Conservation (phyloP, 2,888 invertebrate species). For the Onthophagus sagittarius region DNA sequence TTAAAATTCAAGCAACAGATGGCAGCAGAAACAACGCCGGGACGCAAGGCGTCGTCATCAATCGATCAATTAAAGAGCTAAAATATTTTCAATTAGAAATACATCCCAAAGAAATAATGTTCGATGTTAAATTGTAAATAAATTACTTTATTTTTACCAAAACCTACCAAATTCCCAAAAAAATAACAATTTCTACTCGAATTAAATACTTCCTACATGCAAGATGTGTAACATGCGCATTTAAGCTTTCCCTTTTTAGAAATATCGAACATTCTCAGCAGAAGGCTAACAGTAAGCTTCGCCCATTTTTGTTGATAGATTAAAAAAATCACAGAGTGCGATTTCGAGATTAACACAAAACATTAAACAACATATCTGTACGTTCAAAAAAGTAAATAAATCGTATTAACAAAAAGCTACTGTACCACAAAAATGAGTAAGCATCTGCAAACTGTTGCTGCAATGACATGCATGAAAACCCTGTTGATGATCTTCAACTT, state of each 20-base stretch:
- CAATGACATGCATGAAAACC: slow-evolving; percentile 74
- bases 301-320: not conserved
- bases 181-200: not conserved
- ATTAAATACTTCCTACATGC: not conserved
- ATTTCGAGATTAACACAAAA: not conserved
- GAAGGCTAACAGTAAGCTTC: not conserved
- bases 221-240: not conserved
- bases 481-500: slow-evolving; percentile 77
- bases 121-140: too few relatives aligned
- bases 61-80: not conserved
- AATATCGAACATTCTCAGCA: not conserved
- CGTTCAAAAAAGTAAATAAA: too few relatives aligned
- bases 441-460: slow-evolving; percentile 67
- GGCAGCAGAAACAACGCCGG: not conserved
- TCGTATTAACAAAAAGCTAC: too few relatives aligned
- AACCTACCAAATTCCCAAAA: not conserved
- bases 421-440: slow-evolving; percentile 56
- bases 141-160: too few relatives aligned
- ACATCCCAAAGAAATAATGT: too few relatives aligned
- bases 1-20: not conserved
- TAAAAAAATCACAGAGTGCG: not conserved
- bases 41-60: not conserved
- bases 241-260: not conserved
- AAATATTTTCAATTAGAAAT: too few relatives aligned
- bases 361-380: not conserved